Conservation (phyloP, 2,888 invertebrate species). For the Sinhomidia bicolor region DNA sequence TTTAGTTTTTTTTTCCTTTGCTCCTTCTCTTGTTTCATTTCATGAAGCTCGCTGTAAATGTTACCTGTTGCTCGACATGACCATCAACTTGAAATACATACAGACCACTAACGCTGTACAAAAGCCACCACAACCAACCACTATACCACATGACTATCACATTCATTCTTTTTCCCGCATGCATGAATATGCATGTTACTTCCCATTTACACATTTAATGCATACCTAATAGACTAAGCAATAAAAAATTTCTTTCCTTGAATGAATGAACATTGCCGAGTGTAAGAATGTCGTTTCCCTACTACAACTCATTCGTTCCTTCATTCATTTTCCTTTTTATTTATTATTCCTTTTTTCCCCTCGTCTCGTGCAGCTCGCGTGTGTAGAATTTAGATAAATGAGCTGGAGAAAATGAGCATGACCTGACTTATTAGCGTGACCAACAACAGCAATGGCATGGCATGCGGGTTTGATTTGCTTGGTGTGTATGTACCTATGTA, state of each 20-base stretch:
- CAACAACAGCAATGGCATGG: background rate
- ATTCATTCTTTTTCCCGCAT: background rate
- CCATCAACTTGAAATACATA: conserved; percentile 1
- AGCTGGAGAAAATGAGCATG: conserved; percentile 48
- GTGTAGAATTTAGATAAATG: conserved; percentile 44
- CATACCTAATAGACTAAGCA: background rate
- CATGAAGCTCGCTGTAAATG: conserved; percentile 60
- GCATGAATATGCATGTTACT: background rate
- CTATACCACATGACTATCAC: background rate
- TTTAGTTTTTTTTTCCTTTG: background rate
- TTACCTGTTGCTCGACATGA: conserved; percentile 75
- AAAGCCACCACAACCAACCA: conserved; percentile 11
- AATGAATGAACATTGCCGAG: background rate
- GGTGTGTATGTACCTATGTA: too few species aligned
- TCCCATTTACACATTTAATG: background rate
- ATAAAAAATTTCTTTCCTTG: too few species aligned
- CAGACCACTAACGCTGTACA: too few species aligned
- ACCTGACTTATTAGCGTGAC: conserved; percentile 69
- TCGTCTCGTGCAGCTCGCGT: conserved; percentile 1
- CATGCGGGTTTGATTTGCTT: conserved; percentile 10
- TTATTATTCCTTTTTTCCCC: background rate
- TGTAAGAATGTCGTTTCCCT: background rate
- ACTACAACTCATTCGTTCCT: background rate
- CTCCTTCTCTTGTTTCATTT: background rate
- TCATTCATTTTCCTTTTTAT: conserved; percentile 26